Percentiles rank a stretch among this genome's conserved stretches.
Evolutionary conservation across 2,113 vertebrate genomes (phyloP).

Genomic region (Ondatra zibethicus): DNA sequence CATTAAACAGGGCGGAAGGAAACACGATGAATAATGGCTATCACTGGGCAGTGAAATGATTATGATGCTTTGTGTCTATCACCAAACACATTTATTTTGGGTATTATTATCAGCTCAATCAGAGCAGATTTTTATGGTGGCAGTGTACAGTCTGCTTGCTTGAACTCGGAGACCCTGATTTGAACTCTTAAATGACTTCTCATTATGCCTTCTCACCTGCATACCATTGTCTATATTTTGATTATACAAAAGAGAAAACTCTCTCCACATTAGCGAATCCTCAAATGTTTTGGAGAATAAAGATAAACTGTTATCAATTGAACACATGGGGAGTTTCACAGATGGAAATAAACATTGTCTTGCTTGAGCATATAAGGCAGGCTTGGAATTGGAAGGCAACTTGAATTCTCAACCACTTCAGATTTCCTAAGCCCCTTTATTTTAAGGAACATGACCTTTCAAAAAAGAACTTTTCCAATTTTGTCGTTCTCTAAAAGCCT

Average conservation of each 20-base stretch:
- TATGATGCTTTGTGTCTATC: background rate
- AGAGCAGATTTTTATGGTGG: background rate
- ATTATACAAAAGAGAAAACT: background rate
- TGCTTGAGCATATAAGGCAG: conserved; percentile 29
- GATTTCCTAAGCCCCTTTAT: conserved; percentile 63
- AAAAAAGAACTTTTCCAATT: conserved; percentile 60
- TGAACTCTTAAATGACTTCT: conserved; percentile 24
- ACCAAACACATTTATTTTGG: conserved; percentile 1
- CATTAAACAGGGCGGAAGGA: background rate
- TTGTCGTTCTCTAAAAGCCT: conserved; percentile 16
- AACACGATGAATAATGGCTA: background rate
- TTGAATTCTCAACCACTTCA: conserved; percentile 62
- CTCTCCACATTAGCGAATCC: background rate
- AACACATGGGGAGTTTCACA: conserved; percentile 7
- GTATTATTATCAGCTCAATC: conserved; percentile 14
- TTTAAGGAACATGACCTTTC: conserved; percentile 71
- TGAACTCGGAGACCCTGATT: background rate
- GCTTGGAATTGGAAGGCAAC: conserved; percentile 49
- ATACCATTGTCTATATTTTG: background rate
- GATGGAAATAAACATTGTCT: conserved; percentile 53
- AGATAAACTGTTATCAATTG: background rate
- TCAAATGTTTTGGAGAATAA: conserved; percentile 50
- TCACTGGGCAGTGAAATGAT: background rate
- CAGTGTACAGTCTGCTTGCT: background rate
- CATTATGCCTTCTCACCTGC: background rate